Conservation (phyloP, 1,140 invertebrate species). For the Drosophila rufa region DNA sequence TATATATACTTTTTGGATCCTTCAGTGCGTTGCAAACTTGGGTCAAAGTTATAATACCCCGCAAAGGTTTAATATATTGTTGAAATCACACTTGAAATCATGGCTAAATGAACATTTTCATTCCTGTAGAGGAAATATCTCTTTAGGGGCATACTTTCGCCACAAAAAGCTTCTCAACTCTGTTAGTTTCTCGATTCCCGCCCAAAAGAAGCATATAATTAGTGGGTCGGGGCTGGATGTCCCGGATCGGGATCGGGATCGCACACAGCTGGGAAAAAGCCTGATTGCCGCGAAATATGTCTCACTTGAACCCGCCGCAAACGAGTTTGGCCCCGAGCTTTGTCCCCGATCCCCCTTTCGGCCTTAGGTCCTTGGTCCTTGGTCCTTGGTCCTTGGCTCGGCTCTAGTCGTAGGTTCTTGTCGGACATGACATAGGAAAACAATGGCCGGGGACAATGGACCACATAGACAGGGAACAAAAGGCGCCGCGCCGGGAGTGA, state of each 20-base stretch:
- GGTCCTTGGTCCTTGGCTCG: not conserved
- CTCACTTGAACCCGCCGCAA: conserved; percentile 31
- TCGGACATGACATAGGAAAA: conserved; percentile 58
- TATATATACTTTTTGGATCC: too few relatives aligned
- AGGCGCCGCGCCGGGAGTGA: conserved; percentile 11
- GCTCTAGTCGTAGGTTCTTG: conserved; percentile 19
- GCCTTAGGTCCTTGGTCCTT: not conserved
- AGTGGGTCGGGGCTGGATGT: conserved; percentile 14
- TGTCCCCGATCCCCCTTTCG: not conserved
- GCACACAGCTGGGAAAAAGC: conserved; percentile 38
- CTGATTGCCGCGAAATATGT: conserved; percentile 49
- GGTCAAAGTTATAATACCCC: too few relatives aligned
- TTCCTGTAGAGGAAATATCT: too few relatives aligned
- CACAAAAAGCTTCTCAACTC: too few relatives aligned
- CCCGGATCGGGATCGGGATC: conserved; percentile 3
- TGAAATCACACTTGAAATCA: too few relatives aligned
- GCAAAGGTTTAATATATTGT: too few relatives aligned
- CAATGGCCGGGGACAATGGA: conserved; percentile 27
- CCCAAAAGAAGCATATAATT: conserved; percentile 44
- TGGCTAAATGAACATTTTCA: too few relatives aligned
- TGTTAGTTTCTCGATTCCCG: conserved; percentile 1
- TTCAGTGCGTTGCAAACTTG: too few relatives aligned
- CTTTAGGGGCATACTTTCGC: too few relatives aligned
- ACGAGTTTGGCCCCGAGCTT: conserved; percentile 46
- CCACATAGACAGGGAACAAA: conserved; percentile 19